phyloP scores from a whole-genome alignment of 2,113 vertebrate species.

The Colius striatus region DNA sequence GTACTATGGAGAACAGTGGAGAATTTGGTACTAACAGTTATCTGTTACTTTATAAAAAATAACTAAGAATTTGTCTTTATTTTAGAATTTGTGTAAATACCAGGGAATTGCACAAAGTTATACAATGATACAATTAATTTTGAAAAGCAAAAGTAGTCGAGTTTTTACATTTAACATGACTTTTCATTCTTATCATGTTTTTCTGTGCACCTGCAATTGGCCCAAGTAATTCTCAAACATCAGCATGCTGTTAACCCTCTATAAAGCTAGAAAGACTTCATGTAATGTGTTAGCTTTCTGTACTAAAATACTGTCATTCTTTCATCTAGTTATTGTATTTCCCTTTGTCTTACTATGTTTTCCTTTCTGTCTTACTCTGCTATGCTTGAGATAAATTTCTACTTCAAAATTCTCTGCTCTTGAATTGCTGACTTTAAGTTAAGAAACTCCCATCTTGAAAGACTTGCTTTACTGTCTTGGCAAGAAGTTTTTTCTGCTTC shows the following conservation, averaged over 20 bases:
- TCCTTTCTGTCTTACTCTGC: background rate
- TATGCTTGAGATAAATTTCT: background rate
- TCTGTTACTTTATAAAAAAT: background rate
- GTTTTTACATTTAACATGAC: background rate
- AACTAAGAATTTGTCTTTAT: background rate
- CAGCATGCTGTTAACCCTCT: background rate
- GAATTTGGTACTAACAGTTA: background rate
- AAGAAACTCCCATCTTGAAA: slow-evolving; percentile 33
- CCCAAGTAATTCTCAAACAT: background rate
- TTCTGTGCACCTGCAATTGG: background rate
- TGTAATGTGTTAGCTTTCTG: background rate
- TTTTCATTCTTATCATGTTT: background rate
- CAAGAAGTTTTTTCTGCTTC: slow-evolving; percentile 30
- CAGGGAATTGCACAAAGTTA: background rate
- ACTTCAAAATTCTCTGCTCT: background rate
- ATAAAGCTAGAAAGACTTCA: background rate
- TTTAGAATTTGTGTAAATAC: background rate
- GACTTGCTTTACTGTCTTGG: slow-evolving; percentile 46
- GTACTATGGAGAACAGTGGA: background rate
- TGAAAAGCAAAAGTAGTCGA: background rate
- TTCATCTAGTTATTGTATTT: background rate
- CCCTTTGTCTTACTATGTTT: background rate
- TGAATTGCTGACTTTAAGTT: slow-evolving; percentile 19
- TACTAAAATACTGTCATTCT: background rate
- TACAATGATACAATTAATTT: background rate